Percentiles rank a stretch among this genome's conserved stretches.
phyloP scores from a whole-genome alignment of 2,797 vertebrate genomes.

The Squalus acanthias region DNA sequence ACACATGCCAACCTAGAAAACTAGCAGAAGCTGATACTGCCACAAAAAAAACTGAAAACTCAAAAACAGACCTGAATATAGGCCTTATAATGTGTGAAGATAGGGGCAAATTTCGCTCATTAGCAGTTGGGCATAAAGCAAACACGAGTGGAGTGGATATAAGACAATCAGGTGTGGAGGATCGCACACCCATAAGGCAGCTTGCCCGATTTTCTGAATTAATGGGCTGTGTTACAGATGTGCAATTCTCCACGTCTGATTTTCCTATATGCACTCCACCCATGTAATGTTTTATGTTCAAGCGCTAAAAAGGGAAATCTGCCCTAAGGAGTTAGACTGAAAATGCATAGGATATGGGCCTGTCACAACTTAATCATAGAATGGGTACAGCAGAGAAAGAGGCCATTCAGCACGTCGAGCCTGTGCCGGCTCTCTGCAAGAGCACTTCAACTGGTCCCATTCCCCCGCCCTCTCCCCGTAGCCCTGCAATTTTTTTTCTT shows the following conservation, averaged over 20 bases:
- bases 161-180: neutral
- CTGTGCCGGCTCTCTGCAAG: too few relatives aligned
- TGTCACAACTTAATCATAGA: neutral
- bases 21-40: neutral
- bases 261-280: neutral
- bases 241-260: neutral
- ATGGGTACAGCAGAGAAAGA: too few relatives aligned
- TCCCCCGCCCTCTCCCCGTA: too few relatives aligned
- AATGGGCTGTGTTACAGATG: neutral
- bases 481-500: too few relatives aligned
- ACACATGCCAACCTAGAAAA: neutral
- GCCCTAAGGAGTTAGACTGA: neutral
- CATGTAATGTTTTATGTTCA: neutral
- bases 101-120: neutral
- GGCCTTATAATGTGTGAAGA: neutral
- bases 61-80: neutral
- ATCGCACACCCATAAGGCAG: neutral
- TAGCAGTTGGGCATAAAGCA: neutral
- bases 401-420: too few relatives aligned
- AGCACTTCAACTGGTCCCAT: too few relatives aligned
- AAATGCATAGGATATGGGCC: neutral
- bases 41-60: neutral
- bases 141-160: neutral
- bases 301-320: neutral
- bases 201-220: too few relatives aligned